These are phyloP conservation scores for Portunus trituberculatus DNA, from an alignment of 1,140 invertebrate genomes.

Conservation along the genomic window DNA sequence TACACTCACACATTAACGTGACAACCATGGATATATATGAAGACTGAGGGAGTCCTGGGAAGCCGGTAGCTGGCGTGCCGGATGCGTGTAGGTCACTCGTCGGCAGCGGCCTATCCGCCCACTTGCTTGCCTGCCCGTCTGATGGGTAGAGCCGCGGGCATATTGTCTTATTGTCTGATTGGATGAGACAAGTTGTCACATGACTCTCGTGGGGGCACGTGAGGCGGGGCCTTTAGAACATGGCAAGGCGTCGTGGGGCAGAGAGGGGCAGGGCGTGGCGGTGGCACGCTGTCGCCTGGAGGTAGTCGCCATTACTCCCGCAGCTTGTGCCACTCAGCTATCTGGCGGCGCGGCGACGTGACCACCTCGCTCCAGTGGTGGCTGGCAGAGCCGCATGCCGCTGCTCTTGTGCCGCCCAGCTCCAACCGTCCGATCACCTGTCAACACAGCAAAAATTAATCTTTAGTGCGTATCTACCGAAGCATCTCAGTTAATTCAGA, in stretches of 20 bases:
- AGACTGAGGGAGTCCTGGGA: background rate
- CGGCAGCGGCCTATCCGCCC: background rate
- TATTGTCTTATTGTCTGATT: background rate
- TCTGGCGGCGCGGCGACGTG: slow-evolving; percentile 96
- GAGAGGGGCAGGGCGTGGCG: background rate
- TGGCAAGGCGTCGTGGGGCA: background rate
- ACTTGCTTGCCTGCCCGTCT: background rate
- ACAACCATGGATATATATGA: background rate
- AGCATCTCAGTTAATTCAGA: background rate
- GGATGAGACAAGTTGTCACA: too few relatives aligned
- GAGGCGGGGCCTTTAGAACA: too few relatives aligned
- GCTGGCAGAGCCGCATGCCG: slow-evolving; percentile 87
- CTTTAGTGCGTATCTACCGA: background rate
- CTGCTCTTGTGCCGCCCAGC: slow-evolving; percentile 87
- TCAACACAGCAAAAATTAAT: too few relatives aligned
- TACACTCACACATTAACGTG: slow-evolving; percentile 21
- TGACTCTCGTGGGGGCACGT: too few relatives aligned
- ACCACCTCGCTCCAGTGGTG: slow-evolving; percentile 98
- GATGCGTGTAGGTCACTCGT: too few relatives aligned
- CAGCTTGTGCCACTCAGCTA: slow-evolving; percentile 99
- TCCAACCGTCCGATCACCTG: slow-evolving; percentile 85
- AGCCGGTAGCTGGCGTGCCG: too few relatives aligned
- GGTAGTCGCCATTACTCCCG: slow-evolving; percentile 86
- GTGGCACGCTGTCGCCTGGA: background rate
- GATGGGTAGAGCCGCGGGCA: background rate